Conservation (phyloP, 2,888 invertebrate species). For the Eilema griseolum region DNA sequence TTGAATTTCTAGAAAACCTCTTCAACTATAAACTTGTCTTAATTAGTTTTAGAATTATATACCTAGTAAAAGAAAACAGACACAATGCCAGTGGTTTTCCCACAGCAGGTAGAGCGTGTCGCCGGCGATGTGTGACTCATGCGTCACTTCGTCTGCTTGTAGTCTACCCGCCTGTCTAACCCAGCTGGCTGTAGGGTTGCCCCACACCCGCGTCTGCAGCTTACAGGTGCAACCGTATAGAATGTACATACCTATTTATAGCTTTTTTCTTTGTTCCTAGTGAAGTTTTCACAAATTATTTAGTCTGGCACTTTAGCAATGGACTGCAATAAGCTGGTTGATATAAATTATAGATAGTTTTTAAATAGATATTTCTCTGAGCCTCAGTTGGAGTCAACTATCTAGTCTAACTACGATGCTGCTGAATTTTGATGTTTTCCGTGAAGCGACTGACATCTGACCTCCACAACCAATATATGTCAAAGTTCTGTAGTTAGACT, state of each 20-base stretch:
- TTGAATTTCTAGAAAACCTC: background rate
- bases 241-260: background rate
- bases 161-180: constrained; percentile 39
- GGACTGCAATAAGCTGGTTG: background rate
- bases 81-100: constrained; percentile 30
- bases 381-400: too few relatives aligned
- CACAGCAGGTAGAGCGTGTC: constrained; percentile 50
- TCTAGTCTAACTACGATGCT: too few relatives aligned
- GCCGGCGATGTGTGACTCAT: constrained; percentile 36
- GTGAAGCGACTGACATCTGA: too few relatives aligned
- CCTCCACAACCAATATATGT: too few relatives aligned
- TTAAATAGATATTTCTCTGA: too few relatives aligned
- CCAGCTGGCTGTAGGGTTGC: constrained; percentile 27
- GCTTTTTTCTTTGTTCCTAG: background rate
- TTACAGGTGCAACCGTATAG: background rate
- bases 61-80: background rate
- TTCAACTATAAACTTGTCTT: background rate
- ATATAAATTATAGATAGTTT: background rate
- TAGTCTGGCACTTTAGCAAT: background rate
- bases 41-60: background rate
- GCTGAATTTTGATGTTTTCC: too few relatives aligned
- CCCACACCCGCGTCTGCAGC: background rate
- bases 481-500: too few relatives aligned
- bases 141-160: constrained; percentile 21
- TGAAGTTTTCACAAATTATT: background rate